Evolutionary conservation across 2,113 vertebrate genomes (phyloP).

Genomic region (Eleginops maclovinus): DNA sequence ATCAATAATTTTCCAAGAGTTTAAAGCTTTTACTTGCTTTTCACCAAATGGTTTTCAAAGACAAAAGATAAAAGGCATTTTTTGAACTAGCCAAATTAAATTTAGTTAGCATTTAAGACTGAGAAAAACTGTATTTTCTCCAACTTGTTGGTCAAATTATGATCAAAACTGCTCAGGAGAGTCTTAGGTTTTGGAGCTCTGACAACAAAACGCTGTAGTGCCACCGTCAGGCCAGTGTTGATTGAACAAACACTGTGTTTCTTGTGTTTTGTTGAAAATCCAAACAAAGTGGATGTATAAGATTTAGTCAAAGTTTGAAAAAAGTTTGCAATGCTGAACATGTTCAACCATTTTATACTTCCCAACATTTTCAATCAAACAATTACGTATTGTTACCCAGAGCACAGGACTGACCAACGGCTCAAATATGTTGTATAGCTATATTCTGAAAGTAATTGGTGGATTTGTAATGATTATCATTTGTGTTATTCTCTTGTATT

Average conservation of each 20-base stretch:
- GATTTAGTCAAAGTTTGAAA: background rate
- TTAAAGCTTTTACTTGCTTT: background rate
- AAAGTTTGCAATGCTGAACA: background rate
- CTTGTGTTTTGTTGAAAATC: background rate
- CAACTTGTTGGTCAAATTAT: background rate
- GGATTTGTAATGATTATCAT: background rate
- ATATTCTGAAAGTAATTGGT: background rate
- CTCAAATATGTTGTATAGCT: too few relatives aligned
- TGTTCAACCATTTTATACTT: background rate
- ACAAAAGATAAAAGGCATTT: background rate
- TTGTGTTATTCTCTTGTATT: background rate
- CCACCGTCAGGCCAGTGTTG: background rate
- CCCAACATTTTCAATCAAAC: background rate
- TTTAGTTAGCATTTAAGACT: background rate
- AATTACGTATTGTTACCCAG: background rate
- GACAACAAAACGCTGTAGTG: background rate
- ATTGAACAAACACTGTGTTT: background rate
- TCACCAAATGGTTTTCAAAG: conserved; percentile 1
- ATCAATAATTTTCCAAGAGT: background rate
- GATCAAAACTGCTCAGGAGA: background rate
- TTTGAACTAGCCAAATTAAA: background rate
- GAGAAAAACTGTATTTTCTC: background rate
- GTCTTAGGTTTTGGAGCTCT: too few relatives aligned
- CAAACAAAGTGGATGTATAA: background rate
- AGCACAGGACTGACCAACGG: background rate